These are phyloP conservation scores for Sipha flava DNA, from an alignment of 1,140 invertebrate genomes.

Conservation along the genomic window DNA sequence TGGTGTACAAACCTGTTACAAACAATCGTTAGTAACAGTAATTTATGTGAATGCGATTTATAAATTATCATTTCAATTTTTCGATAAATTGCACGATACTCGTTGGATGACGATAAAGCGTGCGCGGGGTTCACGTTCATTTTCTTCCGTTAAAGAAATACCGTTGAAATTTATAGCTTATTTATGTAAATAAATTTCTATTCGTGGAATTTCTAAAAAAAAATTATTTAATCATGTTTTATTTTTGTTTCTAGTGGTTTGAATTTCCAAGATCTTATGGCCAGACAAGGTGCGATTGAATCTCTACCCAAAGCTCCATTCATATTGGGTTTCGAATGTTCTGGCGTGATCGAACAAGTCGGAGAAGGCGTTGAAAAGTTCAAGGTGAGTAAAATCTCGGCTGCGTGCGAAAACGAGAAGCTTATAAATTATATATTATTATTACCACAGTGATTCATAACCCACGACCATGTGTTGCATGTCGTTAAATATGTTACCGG, in stretches of 20 bases:
- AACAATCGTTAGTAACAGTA: no score
- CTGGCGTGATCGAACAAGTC: conserved; percentile 72
- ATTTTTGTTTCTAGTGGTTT: conserved; percentile 53
- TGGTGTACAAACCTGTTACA: no score
- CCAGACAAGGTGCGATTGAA: conserved; percentile 73
- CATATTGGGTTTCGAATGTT: conserved; percentile 79
- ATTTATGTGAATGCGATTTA: no score
- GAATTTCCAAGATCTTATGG: conserved; percentile 79
- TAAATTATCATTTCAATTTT: no score
- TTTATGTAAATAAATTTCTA: not conserved
- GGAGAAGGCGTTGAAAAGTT: conserved; percentile 73
- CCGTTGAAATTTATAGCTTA: not conserved
- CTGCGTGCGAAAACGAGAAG: no score
- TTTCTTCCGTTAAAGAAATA: not conserved
- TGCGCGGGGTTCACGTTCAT: not conserved
- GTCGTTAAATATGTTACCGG: no score
- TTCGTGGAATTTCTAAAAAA: no score
- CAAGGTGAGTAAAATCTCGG: conserved; percentile 52
- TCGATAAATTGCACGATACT: no score
- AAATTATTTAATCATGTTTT: not conserved
- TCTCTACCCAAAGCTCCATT: conserved; percentile 75
- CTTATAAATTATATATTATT: not conserved
- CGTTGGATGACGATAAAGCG: not conserved
- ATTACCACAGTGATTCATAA: no score
- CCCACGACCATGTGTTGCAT: no score